Evolutionary conservation across 2,113 vertebrate species (phyloP).

Genomic region (Microtus ochrogaster): DNA sequence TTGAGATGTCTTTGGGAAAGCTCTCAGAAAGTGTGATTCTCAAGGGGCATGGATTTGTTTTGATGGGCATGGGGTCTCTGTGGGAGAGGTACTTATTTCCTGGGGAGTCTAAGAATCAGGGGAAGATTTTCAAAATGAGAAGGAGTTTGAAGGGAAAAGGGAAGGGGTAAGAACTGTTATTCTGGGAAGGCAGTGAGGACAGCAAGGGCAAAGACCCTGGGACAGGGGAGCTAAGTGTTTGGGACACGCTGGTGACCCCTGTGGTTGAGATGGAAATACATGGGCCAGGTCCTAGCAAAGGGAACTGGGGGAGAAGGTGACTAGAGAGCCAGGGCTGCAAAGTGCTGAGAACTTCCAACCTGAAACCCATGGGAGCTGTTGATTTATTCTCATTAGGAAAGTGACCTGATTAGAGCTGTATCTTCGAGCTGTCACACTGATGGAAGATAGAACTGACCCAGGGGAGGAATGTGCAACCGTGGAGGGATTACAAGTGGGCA

Average conservation of each 20-base stretch:
- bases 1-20: neutral
- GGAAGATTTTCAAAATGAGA: neutral
- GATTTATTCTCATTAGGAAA: conserved; percentile 63
- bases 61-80: neutral
- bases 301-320: neutral
- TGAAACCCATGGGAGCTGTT: conserved; percentile 9
- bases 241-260: neutral
- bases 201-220: neutral
- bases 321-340: neutral
- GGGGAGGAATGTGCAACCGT: neutral
- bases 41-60: neutral
- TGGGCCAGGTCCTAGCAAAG: neutral
- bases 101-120: neutral
- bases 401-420: conserved; percentile 64
- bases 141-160: neutral
- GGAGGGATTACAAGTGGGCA: neutral
- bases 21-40: neutral
- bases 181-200: neutral
- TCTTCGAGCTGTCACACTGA: neutral
- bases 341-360: conserved; percentile 32
- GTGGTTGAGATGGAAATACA: neutral
- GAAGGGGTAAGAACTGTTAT: neutral
- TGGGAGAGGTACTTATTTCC: neutral
- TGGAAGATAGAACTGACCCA: neutral
- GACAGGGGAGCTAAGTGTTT: neutral